These are phyloP conservation scores for Corythoichthys intestinalis DNA, from an alignment of 2,113 vertebrate species.

Conservation along the genomic window DNA sequence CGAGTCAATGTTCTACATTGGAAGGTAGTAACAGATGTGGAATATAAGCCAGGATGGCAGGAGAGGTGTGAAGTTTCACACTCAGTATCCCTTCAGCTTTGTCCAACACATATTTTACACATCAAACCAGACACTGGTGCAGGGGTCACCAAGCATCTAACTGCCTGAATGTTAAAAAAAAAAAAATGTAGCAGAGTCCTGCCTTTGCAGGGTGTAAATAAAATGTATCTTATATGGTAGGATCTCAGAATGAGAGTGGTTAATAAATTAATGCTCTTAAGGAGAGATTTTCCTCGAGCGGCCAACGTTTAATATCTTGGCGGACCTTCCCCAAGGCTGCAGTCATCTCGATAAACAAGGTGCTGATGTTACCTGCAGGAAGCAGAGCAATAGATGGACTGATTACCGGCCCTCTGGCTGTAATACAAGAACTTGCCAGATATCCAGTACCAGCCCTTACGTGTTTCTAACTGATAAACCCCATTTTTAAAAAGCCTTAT, in stretches of 20 bases:
- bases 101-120: background rate
- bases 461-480: slow-evolving; percentile 34
- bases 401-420: slow-evolving; percentile 22
- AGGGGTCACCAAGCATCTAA: background rate
- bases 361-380: slow-evolving; percentile 44
- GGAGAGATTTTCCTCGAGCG: slow-evolving; percentile 5
- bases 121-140: background rate
- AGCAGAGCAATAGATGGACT: slow-evolving; percentile 64
- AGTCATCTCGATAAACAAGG: slow-evolving; percentile 50
- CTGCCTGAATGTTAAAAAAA: background rate
- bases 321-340: slow-evolving; percentile 32
- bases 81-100: background rate
- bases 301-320: slow-evolving; percentile 33
- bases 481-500: slow-evolving; percentile 29
- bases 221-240: background rate
- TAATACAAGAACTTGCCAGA: slow-evolving; percentile 28
- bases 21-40: background rate
- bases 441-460: slow-evolving; percentile 42
- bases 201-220: too few relatives aligned
- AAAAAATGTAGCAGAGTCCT: background rate
- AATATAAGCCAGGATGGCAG: background rate
- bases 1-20: background rate
- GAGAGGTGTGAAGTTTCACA: background rate
- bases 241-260: background rate
- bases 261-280: background rate